Base-by-base conservation (phyloP, 2,888 invertebrate genomes). In the Heliothis peltigera region DNA sequence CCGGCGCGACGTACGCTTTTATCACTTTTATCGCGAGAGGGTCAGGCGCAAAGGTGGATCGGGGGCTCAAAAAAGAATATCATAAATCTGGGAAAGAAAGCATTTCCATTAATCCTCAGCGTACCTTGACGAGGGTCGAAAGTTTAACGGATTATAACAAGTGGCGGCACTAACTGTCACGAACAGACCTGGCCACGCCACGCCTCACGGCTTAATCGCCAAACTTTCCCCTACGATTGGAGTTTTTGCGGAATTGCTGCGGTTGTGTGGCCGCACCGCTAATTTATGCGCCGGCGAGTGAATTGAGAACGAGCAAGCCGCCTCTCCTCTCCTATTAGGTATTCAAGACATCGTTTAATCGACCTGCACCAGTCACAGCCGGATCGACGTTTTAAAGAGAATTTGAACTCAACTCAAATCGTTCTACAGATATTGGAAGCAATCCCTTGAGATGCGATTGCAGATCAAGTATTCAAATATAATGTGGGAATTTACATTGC, bases 71-170 rank as follows among this genome's bases (percentile, higher is more conserved):
- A 80, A 80, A 79, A 79, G 68, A 77, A 80, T 82, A 82, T 84
- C 85, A 89, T 89, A 91, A 93, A 92, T 92, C 89, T 85, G 80
- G 72, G 83, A 89, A 90, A 89, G 82, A 89, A 89, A 88, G 89
- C 89, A 89, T 89, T 89, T 87, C 91, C 91, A 93, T 94, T 92
- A 91, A 93, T 92, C 90, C 89, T 85, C 85, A 81, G 87, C 87
- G 84, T 90, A 94, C 94, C 94, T 94, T 93, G 92, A 94, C 92
- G 92, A 92, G 93, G 94, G 94, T 93, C 90, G 89, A 91, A 94
- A 94, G 92, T 95, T 94, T 87, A 91, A 91, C 92, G 91, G 92
- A 93, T 93, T 94, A 94, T 94, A 94, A 92, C 91, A 93, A 94
- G 93, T 93, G 93, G 92, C 89, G 87, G 93, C 92, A 93, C 93